Evolutionary conservation across 2,113 vertebrate genomes (phyloP), one percentile per base, ranked within the genome.

Genomic region (Chrysemys picta): DNA sequence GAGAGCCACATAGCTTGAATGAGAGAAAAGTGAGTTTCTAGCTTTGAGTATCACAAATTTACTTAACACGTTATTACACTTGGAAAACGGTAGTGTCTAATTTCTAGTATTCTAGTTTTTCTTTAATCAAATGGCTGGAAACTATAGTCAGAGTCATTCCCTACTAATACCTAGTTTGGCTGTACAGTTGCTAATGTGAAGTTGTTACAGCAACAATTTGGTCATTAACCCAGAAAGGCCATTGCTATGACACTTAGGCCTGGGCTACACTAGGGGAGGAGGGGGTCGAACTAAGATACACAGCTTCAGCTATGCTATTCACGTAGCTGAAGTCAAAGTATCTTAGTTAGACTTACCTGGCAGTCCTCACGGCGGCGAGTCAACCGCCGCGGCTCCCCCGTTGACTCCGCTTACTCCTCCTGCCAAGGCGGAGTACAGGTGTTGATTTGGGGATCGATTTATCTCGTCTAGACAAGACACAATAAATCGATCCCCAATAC

Each of bases 51-150:
- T 5, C 11, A 29, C 25, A 31, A 12, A 1, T 11, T 24, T 11
- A 4, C 8, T 42, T 10, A 59, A 80, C 47, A 1, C 1, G 1
- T 3, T 0, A 3, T 49, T 80, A 57, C 8, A 0, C 72, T 50
- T 14, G 8, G 6, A 45, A 50, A 52, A 35, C 0, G 0, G 38
- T 11, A 1, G 0, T n/a, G 31, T 52, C 22, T 9, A 1, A 0
- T 42, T 47, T 72, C 27, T 3, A 19, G 45, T 0, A 35, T 42
- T 49, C 38, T 25, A 7, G 75, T n/a, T 76, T 76, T 76, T 10
- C 75, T 76, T 45, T 13, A 75, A 42, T 75, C 38, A 76, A 76
- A 45, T 27, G 16, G 24, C 27, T 76, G 27, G 75, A 76, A 76
- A 47, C 75, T 24, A 3, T 59, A 19, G 62, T 65, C 31, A 69